Evolutionary conservation across 2,888 invertebrate genomes (phyloP).

Genomic region (Endomychus coccineus): DNA sequence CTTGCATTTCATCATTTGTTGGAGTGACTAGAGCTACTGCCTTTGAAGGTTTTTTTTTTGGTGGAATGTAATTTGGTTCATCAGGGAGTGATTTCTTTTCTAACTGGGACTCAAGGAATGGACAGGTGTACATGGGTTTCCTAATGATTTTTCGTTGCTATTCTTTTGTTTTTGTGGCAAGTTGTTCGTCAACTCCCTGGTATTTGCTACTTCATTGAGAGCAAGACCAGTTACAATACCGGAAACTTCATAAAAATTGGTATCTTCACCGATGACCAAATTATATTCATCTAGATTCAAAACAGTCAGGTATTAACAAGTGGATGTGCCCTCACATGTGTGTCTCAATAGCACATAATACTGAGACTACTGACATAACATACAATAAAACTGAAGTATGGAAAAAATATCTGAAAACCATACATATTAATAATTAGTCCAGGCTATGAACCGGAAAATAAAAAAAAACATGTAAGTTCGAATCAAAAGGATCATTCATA

Average conservation of each 20-base stretch:
- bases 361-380: not conserved
- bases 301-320: slow-evolving; percentile 5
- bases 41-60: not conserved
- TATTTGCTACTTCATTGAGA: slow-evolving; percentile 4
- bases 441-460: no score
- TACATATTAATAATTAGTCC: no score
- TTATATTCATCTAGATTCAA: slow-evolving; percentile 7
- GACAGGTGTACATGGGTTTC: slow-evolving; percentile 4
- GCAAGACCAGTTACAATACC: slow-evolving; percentile 5
- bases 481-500: no score
- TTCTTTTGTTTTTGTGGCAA: slow-evolving; percentile 4
- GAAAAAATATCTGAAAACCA: no score
- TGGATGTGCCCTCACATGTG: no score
- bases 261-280: slow-evolving; percentile 4
- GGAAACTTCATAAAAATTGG: slow-evolving; percentile 4
- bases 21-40: not conserved
- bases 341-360: not conserved
- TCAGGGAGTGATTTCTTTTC: no score
- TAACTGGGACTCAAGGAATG: not conserved
- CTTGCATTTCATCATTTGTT: not conserved
- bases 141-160: slow-evolving; percentile 6
- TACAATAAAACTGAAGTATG: not conserved
- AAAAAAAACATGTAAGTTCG: no score
- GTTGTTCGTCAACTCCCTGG: slow-evolving; percentile 6
- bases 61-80: no score